Base-by-base conservation (phyloP, 37 sponge, comb jelly and placozoan species). In the Oopsacas minuta region DNA sequence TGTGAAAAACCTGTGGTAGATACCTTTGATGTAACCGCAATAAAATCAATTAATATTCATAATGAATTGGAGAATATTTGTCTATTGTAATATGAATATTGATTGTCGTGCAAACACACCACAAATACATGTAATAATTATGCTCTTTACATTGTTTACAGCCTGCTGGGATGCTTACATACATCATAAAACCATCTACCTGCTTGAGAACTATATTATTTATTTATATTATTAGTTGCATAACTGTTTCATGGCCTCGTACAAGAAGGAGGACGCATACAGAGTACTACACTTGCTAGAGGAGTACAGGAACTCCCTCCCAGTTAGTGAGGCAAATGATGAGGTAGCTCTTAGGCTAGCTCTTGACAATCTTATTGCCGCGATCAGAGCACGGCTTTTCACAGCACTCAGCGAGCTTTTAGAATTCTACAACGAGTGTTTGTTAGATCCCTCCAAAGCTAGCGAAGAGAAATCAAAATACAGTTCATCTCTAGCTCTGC, bases 371-470 rank as follows among this genome's bases (percentile, higher is more conserved):
- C 94, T 96, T 28, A 97, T 97, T 20, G 83, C 90, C 12, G 93
- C 96, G 42, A 95, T 94, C 52, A 82, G 96, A 36, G 90, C 93
- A 0, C 88, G 90, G 38, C 90, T 97, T 25, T 97, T 97, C 83
- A 92, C 93, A 51, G 99, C 99, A 25, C 89, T 97, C n/a, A 61
- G 75, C 22, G 75, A 61, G 28, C 75, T 61, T 3, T 61, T 61
- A 34, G 28, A 61, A 34, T 61, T 61, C 75, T 61, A 61, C 75
- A 61, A 61, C 75, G 75, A n/a, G 30, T 61, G 30, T 34, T 34
- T 61, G 17, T 34, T 61, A 34, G 75, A 61, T n/a, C 28, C 75
- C 5, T 25, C 75, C 28, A 10, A n/a, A 5, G 1, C 28, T 12
- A 61, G 22, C 22, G 75, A 61, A 3, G 75, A 61, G 75, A 61